Conservation (phyloP, 2,888 invertebrate species). For the Ornithoptera alexandrae region DNA sequence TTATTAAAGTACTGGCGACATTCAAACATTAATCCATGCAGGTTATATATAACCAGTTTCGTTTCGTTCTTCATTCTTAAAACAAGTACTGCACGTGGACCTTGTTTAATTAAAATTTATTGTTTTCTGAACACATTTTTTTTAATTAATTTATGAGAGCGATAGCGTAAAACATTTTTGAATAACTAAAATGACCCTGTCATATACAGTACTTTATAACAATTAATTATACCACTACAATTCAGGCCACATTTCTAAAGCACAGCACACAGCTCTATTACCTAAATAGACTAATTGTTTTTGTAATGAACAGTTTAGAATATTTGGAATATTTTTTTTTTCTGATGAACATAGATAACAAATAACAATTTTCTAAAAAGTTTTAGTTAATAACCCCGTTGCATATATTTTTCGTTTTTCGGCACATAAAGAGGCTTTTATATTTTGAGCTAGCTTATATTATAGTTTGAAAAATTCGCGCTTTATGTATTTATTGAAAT, state of each 20-base stretch:
- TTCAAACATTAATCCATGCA: conserved; percentile 43
- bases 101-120: conserved; percentile 35
- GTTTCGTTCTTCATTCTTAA: conserved; percentile 33
- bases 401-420: neutral
- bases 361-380: neutral
- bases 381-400: neutral
- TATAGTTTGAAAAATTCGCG: neutral
- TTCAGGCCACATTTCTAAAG: conserved; percentile 17
- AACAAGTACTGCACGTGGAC: conserved; percentile 33
- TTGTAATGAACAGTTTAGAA: no score
- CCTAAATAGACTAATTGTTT: neutral
- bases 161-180: conserved; percentile 62
- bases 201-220: conserved; percentile 35
- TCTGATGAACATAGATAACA: neutral
- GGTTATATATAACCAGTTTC: conserved; percentile 42
- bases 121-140: conserved; percentile 48
- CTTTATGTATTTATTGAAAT: neutral
- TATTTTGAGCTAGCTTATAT: neutral
- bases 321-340: neutral
- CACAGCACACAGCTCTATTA: neutral
- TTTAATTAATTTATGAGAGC: conserved; percentile 42
- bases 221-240: conserved; percentile 31
- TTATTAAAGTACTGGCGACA: conserved; percentile 59
- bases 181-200: conserved; percentile 71
- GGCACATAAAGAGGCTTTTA: neutral